Conservation (phyloP, 2,888 invertebrate species). For the Patella ulyssiponensis region DNA sequence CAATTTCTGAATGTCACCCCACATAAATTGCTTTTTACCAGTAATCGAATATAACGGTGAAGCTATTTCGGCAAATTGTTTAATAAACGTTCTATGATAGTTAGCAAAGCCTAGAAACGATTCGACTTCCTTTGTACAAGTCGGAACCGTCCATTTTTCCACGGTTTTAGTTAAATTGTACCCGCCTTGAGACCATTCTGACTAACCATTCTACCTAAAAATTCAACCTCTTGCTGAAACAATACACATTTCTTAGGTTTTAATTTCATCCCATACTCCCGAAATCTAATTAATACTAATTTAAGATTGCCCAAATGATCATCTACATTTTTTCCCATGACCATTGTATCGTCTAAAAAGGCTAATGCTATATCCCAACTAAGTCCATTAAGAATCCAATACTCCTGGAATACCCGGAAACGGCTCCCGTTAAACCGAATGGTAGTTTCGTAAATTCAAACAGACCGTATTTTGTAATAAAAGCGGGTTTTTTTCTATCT, state of each 20-base stretch:
- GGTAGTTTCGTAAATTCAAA: slow-evolving; percentile 1
- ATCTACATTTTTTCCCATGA: slow-evolving; percentile 5
- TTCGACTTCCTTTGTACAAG: no score
- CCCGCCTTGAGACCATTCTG: not conserved
- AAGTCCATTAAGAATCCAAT: not conserved
- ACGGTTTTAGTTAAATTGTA: no score
- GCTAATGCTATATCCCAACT: slow-evolving; percentile 16
- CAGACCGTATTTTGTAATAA: slow-evolving; percentile 18
- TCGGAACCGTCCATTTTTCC: no score
- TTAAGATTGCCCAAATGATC: slow-evolving; percentile 16
- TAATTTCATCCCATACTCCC: slow-evolving; percentile 1
- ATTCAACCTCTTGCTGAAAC: not conserved
- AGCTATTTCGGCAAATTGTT: slow-evolving; percentile 12
- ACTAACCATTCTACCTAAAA: slow-evolving; percentile 13
- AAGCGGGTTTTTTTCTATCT: slow-evolving; percentile 19
- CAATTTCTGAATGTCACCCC: slow-evolving; percentile 20
- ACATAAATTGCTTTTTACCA: slow-evolving; percentile 29
- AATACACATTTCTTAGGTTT: not conserved
- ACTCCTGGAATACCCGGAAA: no score
- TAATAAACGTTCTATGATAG: not conserved
- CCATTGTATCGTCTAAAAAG: slow-evolving; percentile 15
- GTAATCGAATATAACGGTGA: slow-evolving; percentile 29
- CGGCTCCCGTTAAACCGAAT: not conserved
- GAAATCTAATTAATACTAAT: not conserved
- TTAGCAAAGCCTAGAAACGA: not conserved